Evolutionary conservation across 2,797 vertebrate genomes (phyloP).

Genomic region (Sitta carolinensis): DNA sequence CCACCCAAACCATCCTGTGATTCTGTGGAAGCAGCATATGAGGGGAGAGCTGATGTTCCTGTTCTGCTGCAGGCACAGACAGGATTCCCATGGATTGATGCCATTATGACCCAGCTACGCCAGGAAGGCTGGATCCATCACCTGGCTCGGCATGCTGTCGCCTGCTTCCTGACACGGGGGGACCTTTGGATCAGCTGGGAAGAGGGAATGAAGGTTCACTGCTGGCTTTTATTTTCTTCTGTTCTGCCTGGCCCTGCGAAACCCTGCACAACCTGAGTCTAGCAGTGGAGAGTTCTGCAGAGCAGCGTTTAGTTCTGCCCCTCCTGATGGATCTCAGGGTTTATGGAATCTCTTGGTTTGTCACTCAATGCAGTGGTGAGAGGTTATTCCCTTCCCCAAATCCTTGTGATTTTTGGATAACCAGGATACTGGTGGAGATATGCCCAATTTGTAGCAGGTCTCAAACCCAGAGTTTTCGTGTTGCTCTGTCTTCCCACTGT

Average conservation of each 20-base stretch:
- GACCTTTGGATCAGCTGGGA: conserved; percentile 98
- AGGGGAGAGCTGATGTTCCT: neutral
- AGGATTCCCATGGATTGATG: conserved; percentile 93
- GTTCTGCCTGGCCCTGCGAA: neutral
- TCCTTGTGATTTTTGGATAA: neutral
- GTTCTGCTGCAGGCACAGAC: conserved; percentile 78
- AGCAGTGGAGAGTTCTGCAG: neutral
- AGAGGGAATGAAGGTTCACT: conserved; percentile 90
- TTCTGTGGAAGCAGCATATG: neutral
- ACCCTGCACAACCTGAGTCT: neutral
- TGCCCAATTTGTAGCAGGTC: neutral
- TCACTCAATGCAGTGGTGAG: neutral
- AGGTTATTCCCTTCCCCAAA: neutral
- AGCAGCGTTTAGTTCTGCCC: neutral
- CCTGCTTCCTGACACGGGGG: conserved; percentile 92
- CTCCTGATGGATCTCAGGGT: neutral
- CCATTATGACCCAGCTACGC: conserved; percentile 92
- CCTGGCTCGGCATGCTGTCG: conserved; percentile 88
- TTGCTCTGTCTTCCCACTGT: neutral
- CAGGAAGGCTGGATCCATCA: conserved; percentile 97
- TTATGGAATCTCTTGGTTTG: neutral
- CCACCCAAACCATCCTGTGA: neutral
- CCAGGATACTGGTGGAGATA: neutral
- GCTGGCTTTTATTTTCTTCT: neutral
- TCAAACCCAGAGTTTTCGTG: neutral